These are phyloP conservation scores for Pachyseris speciosa DNA, from an alignment of 64 coral and sea anemone genomes.

Conservation along the genomic window DNA sequence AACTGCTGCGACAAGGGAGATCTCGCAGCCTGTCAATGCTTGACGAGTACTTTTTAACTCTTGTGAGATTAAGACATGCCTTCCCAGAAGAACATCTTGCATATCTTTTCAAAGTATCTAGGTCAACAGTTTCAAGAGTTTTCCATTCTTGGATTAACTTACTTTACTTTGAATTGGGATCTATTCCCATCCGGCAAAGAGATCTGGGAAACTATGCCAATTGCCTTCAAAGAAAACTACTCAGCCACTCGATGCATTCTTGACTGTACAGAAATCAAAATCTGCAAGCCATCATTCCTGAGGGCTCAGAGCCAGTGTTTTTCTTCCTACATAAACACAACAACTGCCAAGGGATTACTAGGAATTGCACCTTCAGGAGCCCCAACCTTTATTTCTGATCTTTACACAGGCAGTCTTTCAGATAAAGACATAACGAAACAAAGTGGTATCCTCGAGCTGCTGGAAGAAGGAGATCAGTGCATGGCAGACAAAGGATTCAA, in stretches of 20 bases:
- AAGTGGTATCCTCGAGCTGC: constrained; percentile 22
- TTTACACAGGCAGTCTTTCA: constrained; percentile 42
- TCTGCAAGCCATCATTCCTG: constrained; percentile 27
- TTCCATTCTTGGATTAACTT: constrained; percentile 37
- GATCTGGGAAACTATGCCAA: no score
- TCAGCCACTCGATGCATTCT: no score
- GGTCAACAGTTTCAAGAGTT: constrained; percentile 27
- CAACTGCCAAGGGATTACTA: constrained; percentile 27
- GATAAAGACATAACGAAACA: constrained; percentile 64
- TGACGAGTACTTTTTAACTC: constrained; percentile 21
- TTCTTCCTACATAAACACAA: not conserved
- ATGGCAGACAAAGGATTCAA: constrained; percentile 41
- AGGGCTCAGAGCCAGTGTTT: no score
- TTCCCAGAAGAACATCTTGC: constrained; percentile 9
- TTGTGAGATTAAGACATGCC: constrained; percentile 9
- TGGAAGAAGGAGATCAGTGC: constrained; percentile 19
- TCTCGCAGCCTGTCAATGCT: no score
- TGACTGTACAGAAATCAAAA: no score
- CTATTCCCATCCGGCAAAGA: no score
- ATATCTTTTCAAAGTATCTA: constrained; percentile 23
- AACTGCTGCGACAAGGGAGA: no score
- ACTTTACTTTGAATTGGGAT: constrained; percentile 14
- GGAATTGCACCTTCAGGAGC: constrained; percentile 42
- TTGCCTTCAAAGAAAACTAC: no score
- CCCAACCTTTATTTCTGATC: constrained; percentile 35